Evolutionary conservation across 2,888 invertebrate species (phyloP), one percentile per base, ranked within the genome.

Genomic region (Lacanobia wlatinum): DNA sequence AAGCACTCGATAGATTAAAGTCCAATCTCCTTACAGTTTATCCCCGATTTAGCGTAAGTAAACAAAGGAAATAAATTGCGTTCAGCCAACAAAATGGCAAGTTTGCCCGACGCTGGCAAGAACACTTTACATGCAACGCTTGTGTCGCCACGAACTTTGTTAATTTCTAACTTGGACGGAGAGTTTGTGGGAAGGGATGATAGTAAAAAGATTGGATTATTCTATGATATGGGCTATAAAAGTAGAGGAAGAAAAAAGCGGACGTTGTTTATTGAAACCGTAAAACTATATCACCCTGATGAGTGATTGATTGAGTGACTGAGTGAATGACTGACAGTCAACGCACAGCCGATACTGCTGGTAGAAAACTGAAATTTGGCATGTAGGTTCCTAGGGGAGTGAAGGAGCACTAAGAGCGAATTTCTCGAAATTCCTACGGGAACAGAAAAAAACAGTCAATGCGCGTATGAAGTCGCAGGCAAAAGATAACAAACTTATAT

Each of bases 121-220:
- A 59, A 70, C 66, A 72, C 79, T 86, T 86, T 70, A 70, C 69
- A 81, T 79, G 82, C 79, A 61, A 53, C 12, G 40, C 66, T 73
- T 52, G 75, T 55, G 59, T 66, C 56, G 48, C 58, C 62, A 55
- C 80, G n/a, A 84, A 84, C 84, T 84, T 84, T 82, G 68, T 82
- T 78, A 79, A 84, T 84, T 84, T 77, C 80, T 38, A 73, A 83
- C 66, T 80, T 73, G 46, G 21, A 23, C 38, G 28, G 2, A 34
- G 58, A 73, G 53, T 56, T 67, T 50, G 28, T 14, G 21, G 14
- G 53, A 10, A 52, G 28, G 43, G 55, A 38, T 79, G 40, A 34
- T 34, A 21, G 34, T 14, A 9, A 68, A 70, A 70, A 74, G 10
- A 53, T 67, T 28, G 40, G 53, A 70, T 61, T 79, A 63, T 59